These are phyloP conservation scores for Alethe castanea DNA, from an alignment of 2,113 vertebrate species.

Conservation along the genomic window DNA sequence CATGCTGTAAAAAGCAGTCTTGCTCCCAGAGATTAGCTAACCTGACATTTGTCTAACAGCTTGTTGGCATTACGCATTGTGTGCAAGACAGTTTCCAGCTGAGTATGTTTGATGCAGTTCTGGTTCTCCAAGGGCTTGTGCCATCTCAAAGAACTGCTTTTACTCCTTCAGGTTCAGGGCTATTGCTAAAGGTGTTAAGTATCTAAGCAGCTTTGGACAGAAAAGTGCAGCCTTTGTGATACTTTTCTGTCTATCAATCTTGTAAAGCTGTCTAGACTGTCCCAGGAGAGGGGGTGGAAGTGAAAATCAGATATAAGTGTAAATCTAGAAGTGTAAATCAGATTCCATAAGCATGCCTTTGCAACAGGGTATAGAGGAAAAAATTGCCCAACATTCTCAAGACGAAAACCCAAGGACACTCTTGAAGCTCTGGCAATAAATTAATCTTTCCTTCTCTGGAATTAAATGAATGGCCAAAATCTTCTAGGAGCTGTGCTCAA, in stretches of 20 bases:
- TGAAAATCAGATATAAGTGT: constrained; percentile 25
- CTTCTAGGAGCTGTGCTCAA: background rate
- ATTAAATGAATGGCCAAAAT: background rate
- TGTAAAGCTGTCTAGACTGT: constrained; percentile 24
- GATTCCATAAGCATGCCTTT: background rate
- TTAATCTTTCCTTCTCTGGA: background rate
- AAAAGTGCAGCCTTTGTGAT: background rate
- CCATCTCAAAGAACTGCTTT: background rate
- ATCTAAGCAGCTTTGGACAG: background rate
- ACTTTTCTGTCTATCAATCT: constrained; percentile 1
- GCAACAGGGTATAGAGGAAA: background rate
- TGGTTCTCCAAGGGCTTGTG: background rate
- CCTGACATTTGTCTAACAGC: background rate
- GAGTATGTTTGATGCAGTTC: background rate
- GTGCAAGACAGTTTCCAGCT: background rate
- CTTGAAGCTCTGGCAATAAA: background rate
- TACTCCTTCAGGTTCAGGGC: background rate
- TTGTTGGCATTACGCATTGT: background rate
- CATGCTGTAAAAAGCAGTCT: background rate
- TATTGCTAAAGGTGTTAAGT: background rate
- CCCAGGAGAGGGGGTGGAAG: background rate
- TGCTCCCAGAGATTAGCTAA: background rate
- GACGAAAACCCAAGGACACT: background rate
- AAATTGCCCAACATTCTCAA: background rate
- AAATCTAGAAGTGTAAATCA: constrained; percentile 30